Percentiles rank a stretch among this genome's conserved stretches.
Conservation (phyloP, 2,888 invertebrate genomes). For the Drosophila macrospina region DNA sequence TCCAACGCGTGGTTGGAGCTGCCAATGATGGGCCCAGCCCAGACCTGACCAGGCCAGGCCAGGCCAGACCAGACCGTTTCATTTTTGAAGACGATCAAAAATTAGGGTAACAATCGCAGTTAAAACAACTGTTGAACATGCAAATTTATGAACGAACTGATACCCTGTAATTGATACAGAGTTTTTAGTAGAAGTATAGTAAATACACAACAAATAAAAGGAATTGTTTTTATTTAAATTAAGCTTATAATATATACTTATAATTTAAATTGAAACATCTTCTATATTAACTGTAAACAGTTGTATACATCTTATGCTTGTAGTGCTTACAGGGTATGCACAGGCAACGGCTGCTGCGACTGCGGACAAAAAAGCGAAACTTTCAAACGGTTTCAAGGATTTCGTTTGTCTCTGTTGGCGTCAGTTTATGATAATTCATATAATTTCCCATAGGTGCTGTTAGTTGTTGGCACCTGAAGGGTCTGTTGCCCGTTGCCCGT, state of each 20-base stretch:
- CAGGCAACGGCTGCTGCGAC: slow-evolving; percentile 29
- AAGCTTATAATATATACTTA: too few relatives aligned
- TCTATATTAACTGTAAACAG: neutral
- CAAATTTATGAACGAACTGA: slow-evolving; percentile 4
- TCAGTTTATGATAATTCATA: slow-evolving; percentile 76
- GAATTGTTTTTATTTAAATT: too few relatives aligned
- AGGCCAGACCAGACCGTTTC: slow-evolving; percentile 52
- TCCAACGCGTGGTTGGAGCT: slow-evolving; percentile 67
- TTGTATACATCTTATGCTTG: neutral
- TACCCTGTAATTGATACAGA: slow-evolving; percentile 8
- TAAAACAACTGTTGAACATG: slow-evolving; percentile 21
- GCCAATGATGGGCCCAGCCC: slow-evolving; percentile 54
- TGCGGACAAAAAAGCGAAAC: slow-evolving; percentile 68
- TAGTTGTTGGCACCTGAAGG: slow-evolving; percentile 71
- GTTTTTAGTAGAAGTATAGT: too few relatives aligned
- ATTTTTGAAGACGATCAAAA: slow-evolving; percentile 66
- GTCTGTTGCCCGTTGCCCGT: slow-evolving; percentile 34
- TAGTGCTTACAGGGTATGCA: slow-evolving; percentile 24
- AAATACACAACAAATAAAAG: too few relatives aligned
- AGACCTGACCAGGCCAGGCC: slow-evolving; percentile 37
- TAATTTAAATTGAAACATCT: neutral
- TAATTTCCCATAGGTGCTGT: slow-evolving; percentile 80
- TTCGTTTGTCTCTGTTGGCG: slow-evolving; percentile 57
- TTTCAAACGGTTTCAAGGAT: slow-evolving; percentile 82
- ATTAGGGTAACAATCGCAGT: slow-evolving; percentile 74